phyloP scores from a whole-genome alignment of 2,113 vertebrate species.

The Anguilla japonica region DNA sequence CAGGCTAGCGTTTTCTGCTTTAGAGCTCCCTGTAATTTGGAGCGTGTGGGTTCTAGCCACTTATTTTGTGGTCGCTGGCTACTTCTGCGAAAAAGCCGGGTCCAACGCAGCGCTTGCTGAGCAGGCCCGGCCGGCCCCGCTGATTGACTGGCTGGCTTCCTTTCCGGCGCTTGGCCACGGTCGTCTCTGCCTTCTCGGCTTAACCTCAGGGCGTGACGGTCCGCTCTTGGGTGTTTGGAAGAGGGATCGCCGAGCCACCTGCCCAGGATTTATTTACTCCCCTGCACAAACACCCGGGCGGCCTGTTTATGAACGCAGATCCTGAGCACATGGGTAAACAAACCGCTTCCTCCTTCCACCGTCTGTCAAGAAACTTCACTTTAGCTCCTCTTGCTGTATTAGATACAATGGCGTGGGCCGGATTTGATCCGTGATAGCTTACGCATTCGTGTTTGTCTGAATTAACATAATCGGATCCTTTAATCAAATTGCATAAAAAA shows the following conservation, averaged over 20 bases:
- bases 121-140: conserved; percentile 35
- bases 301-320: conserved; percentile 51
- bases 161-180: conserved; percentile 51
- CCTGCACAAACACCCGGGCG: conserved; percentile 52
- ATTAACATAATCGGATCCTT: neutral
- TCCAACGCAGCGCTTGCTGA: conserved; percentile 24
- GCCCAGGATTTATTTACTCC: conserved; percentile 49
- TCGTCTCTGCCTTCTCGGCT: conserved; percentile 48
- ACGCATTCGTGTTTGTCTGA: neutral
- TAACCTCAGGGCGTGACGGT: conserved; percentile 25
- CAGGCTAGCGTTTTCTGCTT: conserved; percentile 66
- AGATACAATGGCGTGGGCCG: neutral
- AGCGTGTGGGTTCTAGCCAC: conserved; percentile 60
- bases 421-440: neutral
- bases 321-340: conserved; percentile 50
- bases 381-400: neutral
- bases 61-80: conserved; percentile 70
- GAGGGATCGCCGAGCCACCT: conserved; percentile 64
- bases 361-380: conserved; percentile 21
- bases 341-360: conserved; percentile 18
- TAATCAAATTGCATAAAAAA: neutral
- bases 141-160: conserved; percentile 54
- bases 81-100: conserved; percentile 49
- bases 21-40: conserved; percentile 46
- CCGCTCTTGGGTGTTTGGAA: conserved; percentile 45